These are phyloP conservation scores for Anthopleura sola DNA, from an alignment of 64 coral and sea anemone genomes.

Conservation along the genomic window DNA sequence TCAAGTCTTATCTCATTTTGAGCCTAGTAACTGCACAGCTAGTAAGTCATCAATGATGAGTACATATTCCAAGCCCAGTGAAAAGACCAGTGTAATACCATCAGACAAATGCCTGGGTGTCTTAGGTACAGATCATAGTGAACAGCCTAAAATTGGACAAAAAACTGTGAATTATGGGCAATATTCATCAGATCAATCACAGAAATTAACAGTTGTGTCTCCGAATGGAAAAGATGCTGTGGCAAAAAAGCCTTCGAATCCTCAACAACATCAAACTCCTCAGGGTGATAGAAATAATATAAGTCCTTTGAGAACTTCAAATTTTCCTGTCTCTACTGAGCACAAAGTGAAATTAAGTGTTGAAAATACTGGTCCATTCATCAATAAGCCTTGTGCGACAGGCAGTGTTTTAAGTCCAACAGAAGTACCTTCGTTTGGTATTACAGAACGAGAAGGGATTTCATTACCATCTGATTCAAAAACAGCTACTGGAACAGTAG, in stretches of 20 bases:
- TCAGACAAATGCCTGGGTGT: background rate
- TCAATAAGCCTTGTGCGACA: background rate
- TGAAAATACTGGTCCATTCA: background rate
- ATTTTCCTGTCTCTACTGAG: background rate
- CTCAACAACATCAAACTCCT: background rate
- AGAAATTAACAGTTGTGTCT: background rate
- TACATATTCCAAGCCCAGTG: background rate
- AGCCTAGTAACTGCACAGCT: background rate
- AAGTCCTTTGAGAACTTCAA: conserved; percentile 9
- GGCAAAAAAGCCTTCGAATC: background rate
- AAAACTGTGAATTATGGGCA: background rate
- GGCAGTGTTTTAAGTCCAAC: background rate
- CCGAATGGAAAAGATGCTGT: background rate
- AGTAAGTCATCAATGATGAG: background rate
- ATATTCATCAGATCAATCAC: background rate
- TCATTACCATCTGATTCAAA: background rate
- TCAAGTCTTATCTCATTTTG: background rate
- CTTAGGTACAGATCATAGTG: background rate
- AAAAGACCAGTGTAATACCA: background rate
- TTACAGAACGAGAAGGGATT: background rate
- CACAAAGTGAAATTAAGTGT: background rate
- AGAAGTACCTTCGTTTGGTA: background rate
- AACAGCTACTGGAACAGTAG: background rate
- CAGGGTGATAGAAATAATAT: background rate
- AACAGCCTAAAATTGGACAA: background rate